Evolutionary conservation across 2,113 vertebrate species (phyloP), one percentile per base, ranked within the genome.

Genomic region (Neodontobutis hainanensis): DNA sequence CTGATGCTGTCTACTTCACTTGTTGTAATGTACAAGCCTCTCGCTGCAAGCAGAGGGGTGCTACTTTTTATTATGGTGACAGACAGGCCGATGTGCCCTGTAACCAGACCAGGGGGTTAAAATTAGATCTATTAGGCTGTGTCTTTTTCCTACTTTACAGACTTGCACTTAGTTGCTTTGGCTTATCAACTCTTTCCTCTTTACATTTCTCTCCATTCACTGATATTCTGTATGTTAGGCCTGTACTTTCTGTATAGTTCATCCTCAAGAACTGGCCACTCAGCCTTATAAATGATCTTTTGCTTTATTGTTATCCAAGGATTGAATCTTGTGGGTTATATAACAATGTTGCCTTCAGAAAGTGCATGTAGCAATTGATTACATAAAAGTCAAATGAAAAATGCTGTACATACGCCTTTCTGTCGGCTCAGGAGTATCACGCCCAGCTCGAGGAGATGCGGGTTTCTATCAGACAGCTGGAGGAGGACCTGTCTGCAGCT

Each of bases 381-480:
- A 27, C 19, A 27, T 27, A 27, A 27, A 27, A 27, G 19, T 27
- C 19, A 27, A 27, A 27, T 27, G 19, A 27, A 27, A 27, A 27
- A 27, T 27, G 19, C 19, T 27, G 19, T 27, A 27, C 19, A 27
- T 27, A 27, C 3, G 19, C 34, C 6, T 3, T 16, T n/a, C 5
- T 34, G 19, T 70, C 27, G 16, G 44, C 11, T 56, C 47, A 99
- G 97, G 97, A 99, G 70, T 99, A 97, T 83, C 96, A 99, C 73
- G 96, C 97, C 70, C 97, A 99, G 85, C 90, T 99, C 65, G 97
- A 99, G 78, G 97, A 99, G 75, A 98, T 99, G 97, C 93, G 93
- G 57, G 89, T 98, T 65, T 96, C 97, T 90, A 95, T 99, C 89
- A 94, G 95, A 68, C 97, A 99, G 15, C 83, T 99, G 87, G 97